A percentile compares a stretch with the other conserved stretches of the same genome.
These are phyloP conservation scores for Serranus cabrilla DNA, from an alignment of 2,797 vertebrate genomes.

Conservation along the genomic window DNA sequence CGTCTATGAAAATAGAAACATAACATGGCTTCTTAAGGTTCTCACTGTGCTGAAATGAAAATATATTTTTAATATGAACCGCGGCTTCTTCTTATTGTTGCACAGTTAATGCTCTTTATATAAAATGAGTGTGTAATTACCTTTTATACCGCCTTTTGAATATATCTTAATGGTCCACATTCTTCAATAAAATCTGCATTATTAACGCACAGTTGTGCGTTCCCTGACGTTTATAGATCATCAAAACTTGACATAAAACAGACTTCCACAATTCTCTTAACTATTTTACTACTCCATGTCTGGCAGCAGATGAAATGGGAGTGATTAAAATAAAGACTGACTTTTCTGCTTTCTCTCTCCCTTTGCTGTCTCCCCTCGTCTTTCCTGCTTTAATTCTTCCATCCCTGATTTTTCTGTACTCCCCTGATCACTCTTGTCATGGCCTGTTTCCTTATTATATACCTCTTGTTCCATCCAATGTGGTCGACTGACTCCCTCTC, in stretches of 20 bases:
- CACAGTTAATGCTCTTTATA: slow-evolving; percentile 27
- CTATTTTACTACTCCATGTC: slow-evolving; percentile 58
- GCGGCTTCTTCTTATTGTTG: slow-evolving; percentile 25
- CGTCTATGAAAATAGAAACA: slow-evolving; percentile 21
- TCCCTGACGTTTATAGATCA: slow-evolving; percentile 62
- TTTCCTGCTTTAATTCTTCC: slow-evolving; percentile 59
- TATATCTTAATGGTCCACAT: slow-evolving; percentile 25
- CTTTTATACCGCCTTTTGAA: slow-evolving; percentile 25
- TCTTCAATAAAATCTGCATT: slow-evolving; percentile 48
- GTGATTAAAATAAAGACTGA: slow-evolving; percentile 67
- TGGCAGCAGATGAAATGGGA: slow-evolving; percentile 59
- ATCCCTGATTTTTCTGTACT: slow-evolving; percentile 58
- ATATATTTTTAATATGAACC: slow-evolving; percentile 29
- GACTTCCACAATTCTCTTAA: slow-evolving; percentile 57
- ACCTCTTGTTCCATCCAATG: slow-evolving; percentile 59
- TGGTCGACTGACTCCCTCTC: slow-evolving; percentile 48
- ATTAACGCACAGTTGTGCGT: slow-evolving; percentile 43
- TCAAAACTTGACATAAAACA: slow-evolving; percentile 61
- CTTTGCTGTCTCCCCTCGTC: slow-evolving; percentile 47
- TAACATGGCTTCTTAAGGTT: slow-evolving; percentile 3
- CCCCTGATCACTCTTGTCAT: slow-evolving; percentile 66
- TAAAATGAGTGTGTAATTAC: slow-evolving; percentile 41
- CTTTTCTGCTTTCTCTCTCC: slow-evolving; percentile 53
- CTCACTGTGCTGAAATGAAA: slow-evolving; percentile 23
- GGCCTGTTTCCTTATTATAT: slow-evolving; percentile 66